phyloP scores from a whole-genome alignment of 2,888 invertebrate genomes.

The Ecdyonurus torrentis region DNA sequence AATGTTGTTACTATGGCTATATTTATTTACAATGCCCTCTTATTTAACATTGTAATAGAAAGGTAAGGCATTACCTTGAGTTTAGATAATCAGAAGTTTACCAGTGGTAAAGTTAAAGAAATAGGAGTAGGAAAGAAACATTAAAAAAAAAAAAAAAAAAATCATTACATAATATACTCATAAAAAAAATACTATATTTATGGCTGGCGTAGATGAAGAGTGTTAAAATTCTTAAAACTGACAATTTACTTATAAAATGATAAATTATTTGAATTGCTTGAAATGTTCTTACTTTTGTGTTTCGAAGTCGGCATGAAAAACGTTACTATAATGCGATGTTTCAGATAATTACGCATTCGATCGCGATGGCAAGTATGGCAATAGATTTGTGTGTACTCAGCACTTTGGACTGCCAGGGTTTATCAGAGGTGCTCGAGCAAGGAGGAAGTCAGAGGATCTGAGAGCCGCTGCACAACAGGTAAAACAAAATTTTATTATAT shows the following conservation, averaged over 20 bases:
- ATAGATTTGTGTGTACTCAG: constrained; percentile 57
- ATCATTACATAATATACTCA: too few species aligned
- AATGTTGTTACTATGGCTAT: too few species aligned
- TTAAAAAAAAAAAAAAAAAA: too few species aligned
- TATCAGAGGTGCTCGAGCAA: constrained; percentile 2
- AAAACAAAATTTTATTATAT: too few species aligned
- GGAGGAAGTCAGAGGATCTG: neutral
- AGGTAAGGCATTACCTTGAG: too few species aligned
- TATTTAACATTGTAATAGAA: too few species aligned
- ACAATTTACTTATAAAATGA: neutral
- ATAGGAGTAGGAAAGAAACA: too few species aligned
- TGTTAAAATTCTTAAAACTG: neutral
- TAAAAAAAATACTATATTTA: too few species aligned
- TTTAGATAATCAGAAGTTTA: too few species aligned
- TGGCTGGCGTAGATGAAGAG: neutral
- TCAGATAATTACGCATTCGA: constrained; percentile 52
- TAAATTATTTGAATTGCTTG: neutral
- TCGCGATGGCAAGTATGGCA: constrained; percentile 45
- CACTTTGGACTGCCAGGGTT: constrained; percentile 47
- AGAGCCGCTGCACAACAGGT: neutral
- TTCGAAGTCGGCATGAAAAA: too few species aligned
- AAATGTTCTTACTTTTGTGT: neutral
- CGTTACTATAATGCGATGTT: constrained; percentile 12
- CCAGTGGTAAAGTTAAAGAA: too few species aligned
- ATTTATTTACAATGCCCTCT: too few species aligned